Base-by-base conservation (phyloP, 2,888 invertebrate genomes). In the Aphodius granarius region DNA sequence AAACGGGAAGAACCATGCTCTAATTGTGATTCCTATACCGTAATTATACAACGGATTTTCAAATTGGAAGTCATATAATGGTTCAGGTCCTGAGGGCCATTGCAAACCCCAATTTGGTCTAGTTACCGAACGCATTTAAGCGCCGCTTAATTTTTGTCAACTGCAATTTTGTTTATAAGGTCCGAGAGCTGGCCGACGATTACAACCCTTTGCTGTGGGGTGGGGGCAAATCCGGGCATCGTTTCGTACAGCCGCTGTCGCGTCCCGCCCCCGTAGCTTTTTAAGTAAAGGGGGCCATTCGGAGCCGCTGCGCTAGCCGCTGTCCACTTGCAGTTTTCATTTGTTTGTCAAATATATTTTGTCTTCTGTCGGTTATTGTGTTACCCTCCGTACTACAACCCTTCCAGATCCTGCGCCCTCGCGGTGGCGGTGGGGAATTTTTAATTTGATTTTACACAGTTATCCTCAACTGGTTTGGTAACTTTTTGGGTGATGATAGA, bases 131-230 rank as follows among this genome's bases (percentile, higher is more conserved):
- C 83, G 82, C 84, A 83, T 83, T 84, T 83, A 21, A 83, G 83
- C 84, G 82, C 84, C 81, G 84, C 85, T 84, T 85, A 85, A 86
- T 86, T 86, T 86, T 86, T 86, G 85, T 85, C 85, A 84, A 84
- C 82, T 83, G 82, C 84, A 85, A 86, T 85, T 86, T 85, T 86
- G 84, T 85, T 85, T 86, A 86, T 85, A 84, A 82, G 83, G 84
- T 81, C 82, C 80, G 72, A 72, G 72, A 73, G 64, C 71, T 22
- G 74, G 71, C n/a, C 20, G 68, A 71, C 77, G 74, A 70, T 74
- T 77, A 77, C 23, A 68, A 74, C 23, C 64, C 71, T 76, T 76
- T 73, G 71, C 73, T 73, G 63, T 64, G 19, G 66, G 15, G n/a
- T 16, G 21, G 63, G 23, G 22, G 21, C 22, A 72, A 70, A 43